These are phyloP conservation scores for Mythimna ferrago DNA, from an alignment of 2,888 invertebrate species.

Conservation along the genomic window DNA sequence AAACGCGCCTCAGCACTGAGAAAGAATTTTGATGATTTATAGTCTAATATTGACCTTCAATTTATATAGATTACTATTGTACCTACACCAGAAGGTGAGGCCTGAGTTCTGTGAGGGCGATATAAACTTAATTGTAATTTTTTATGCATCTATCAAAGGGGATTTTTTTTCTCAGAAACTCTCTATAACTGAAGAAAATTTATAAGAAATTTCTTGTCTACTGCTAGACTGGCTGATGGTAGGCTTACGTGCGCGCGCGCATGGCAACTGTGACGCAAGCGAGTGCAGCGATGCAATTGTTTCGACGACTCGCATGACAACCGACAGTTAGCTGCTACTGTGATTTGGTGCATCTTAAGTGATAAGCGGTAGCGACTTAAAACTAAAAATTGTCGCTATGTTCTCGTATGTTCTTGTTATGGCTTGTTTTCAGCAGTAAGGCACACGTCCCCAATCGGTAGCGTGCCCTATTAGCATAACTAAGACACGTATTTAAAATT, in stretches of 20 bases:
- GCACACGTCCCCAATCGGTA: not conserved
- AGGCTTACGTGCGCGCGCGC: constrained; percentile 34
- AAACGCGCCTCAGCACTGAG: too few relatives aligned
- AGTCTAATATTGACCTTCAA: too few relatives aligned
- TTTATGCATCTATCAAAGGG: too few relatives aligned
- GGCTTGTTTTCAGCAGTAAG: not conserved
- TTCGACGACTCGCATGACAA: constrained; percentile 68
- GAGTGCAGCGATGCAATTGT: constrained; percentile 62
- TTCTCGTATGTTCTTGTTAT: not conserved
- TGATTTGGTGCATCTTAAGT: constrained; percentile 1
- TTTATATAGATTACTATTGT: too few relatives aligned
- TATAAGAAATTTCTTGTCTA: not conserved
- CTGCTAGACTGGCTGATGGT: constrained; percentile 17
- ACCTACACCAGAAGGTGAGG: too few relatives aligned
- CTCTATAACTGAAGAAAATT: not conserved
- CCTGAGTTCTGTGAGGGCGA: too few relatives aligned
- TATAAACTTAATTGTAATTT: too few relatives aligned
- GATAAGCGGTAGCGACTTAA: constrained; percentile 17
- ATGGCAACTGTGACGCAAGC: constrained; percentile 60
- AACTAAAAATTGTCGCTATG: not conserved
- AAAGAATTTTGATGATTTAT: too few relatives aligned
- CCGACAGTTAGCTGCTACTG: constrained; percentile 58
- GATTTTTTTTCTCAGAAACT: too few relatives aligned
- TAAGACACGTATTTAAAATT: too few relatives aligned
- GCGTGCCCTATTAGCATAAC: too few relatives aligned